Evolutionary conservation across 2,888 invertebrate genomes (phyloP).

Genomic region (Lepidochitona cinerea): DNA sequence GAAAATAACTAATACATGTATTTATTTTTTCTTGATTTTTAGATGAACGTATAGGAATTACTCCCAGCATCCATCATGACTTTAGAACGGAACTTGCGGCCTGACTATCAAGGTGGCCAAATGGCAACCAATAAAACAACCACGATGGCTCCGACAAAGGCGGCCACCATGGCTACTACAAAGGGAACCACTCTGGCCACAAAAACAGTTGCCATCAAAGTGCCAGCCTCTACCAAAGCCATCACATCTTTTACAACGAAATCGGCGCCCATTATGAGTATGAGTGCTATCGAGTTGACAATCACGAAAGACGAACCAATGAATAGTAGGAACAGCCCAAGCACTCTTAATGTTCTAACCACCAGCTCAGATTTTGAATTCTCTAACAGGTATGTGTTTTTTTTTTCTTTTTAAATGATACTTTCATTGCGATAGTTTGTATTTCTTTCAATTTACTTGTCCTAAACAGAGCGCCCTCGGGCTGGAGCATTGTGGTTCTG

Average conservation of each 20-base stretch:
- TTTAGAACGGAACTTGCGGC: conserved; percentile 56
- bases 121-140: conserved; percentile 6
- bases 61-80: conserved; percentile 43
- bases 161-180: conserved; percentile 13
- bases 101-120: conserved; percentile 35
- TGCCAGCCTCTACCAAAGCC: too few species aligned
- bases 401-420: too few species aligned
- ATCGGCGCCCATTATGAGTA: neutral
- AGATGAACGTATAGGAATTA: neutral
- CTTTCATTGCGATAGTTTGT: too few species aligned
- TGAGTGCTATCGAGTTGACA: conserved; percentile 7
- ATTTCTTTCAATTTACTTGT: too few species aligned
- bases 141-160: neutral
- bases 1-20: too few species aligned
- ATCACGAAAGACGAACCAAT: conserved; percentile 67
- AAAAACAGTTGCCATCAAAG: too few species aligned
- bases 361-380: conserved; percentile 68
- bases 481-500: too few species aligned
- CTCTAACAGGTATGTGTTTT: conserved; percentile 64
- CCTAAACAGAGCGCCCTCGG: too few species aligned
- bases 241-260: neutral
- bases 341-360: conserved; percentile 66
- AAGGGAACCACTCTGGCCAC: conserved; percentile 42
- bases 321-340: conserved; percentile 67
- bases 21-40: neutral